Conservation (phyloP, 1,140 invertebrate species). For the Papilio polytes region DNA sequence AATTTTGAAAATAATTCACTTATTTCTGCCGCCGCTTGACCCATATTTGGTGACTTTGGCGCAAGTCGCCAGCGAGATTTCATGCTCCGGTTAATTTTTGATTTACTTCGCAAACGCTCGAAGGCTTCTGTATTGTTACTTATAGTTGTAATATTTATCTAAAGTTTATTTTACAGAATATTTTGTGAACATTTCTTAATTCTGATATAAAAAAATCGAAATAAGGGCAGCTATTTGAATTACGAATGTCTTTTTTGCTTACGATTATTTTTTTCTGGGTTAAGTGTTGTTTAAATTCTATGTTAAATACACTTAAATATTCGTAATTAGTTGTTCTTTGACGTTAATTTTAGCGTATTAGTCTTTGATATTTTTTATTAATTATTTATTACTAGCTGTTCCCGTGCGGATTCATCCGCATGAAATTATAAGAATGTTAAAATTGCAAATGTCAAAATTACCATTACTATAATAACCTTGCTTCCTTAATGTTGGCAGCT, state of each 20-base stretch:
- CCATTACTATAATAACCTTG: too few species aligned
- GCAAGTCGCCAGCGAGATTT: background rate
- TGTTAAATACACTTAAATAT: background rate
- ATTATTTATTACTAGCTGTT: too few species aligned
- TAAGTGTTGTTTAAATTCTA: background rate
- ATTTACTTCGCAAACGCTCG: constrained; percentile 16
- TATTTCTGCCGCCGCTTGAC: background rate
- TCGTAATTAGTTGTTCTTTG: background rate
- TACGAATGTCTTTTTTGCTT: background rate
- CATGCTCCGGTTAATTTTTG: constrained; percentile 26
- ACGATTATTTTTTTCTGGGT: background rate
- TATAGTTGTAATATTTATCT: constrained; percentile 6
- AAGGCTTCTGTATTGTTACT: background rate
- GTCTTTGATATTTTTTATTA: too few species aligned
- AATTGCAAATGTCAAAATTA: too few species aligned
- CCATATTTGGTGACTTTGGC: constrained; percentile 25
- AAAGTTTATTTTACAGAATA: constrained; percentile 9
- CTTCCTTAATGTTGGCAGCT: too few species aligned
- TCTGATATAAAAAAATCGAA: background rate
- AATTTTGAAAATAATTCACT: background rate
- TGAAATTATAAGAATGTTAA: too few species aligned
- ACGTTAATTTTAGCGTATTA: too few species aligned
- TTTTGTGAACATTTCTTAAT: background rate
- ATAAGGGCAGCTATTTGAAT: background rate
- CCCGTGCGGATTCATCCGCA: too few species aligned